phyloP scores from a whole-genome alignment of 2,888 invertebrate genomes.

The Cephonodes hylas region DNA sequence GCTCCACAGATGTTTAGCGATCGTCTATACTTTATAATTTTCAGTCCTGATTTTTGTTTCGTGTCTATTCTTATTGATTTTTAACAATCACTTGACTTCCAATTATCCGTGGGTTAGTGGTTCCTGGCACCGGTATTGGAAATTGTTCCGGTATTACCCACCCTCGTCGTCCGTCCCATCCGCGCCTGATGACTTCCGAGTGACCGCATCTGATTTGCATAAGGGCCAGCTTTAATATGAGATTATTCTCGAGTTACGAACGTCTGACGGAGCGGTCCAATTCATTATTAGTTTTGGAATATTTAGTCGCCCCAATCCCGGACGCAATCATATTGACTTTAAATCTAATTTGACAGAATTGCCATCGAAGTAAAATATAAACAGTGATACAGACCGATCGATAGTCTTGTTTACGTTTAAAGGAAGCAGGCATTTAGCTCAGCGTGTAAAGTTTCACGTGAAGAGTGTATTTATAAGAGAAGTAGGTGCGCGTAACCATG shows the following conservation, averaged over 20 bases:
- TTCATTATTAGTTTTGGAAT: slow-evolving; percentile 76
- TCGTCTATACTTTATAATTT: too few relatives aligned
- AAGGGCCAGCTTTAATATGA: slow-evolving; percentile 75
- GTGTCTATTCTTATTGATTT: too few relatives aligned
- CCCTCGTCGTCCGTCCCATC: slow-evolving; percentile 23
- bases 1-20: too few relatives aligned
- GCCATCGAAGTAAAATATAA: neutral
- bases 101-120: neutral
- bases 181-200: slow-evolving; percentile 73
- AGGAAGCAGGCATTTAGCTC: too few relatives aligned
- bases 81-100: neutral
- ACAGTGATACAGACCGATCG: neutral
- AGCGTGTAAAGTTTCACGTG: neutral
- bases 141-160: neutral
- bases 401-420: neutral
- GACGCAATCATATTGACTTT: slow-evolving; percentile 60
- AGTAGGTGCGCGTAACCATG: slow-evolving; percentile 4
- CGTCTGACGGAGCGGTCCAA: slow-evolving; percentile 52
- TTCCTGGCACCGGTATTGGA: neutral
- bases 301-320: slow-evolving; percentile 60
- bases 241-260: slow-evolving; percentile 73
- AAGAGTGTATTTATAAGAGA: neutral
- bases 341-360: slow-evolving; percentile 41
- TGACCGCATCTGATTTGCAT: slow-evolving; percentile 78
- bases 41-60: too few relatives aligned